These are phyloP conservation scores for Peromyscus maniculatus DNA, from an alignment of 2,113 vertebrate species.

Conservation along the genomic window DNA sequence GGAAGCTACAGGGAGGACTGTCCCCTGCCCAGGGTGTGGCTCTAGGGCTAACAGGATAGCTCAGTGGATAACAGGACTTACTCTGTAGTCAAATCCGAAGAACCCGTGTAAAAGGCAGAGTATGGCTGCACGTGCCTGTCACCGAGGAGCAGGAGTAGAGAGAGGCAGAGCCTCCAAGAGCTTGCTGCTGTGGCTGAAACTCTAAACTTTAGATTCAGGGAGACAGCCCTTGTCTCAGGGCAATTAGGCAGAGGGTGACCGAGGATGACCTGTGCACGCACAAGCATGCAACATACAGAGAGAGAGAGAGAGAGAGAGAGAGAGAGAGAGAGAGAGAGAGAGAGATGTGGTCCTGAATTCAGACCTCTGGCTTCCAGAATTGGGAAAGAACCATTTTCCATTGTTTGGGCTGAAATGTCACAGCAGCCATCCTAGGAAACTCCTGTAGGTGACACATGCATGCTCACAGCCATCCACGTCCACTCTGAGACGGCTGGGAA, in stretches of 20 bases:
- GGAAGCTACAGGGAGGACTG: not conserved
- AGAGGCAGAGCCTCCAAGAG: not conserved
- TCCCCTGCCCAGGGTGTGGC: not conserved
- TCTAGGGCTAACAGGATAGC: not conserved
- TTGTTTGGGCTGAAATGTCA: not conserved
- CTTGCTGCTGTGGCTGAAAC: no score
- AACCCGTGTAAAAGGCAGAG: not conserved
- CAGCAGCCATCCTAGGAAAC: no score
- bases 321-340: not conserved
- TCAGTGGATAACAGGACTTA: not conserved
- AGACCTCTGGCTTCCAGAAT: not conserved
- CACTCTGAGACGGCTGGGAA: not conserved
- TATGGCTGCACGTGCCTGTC: not conserved
- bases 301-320: not conserved
- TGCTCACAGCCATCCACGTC: accelerated
- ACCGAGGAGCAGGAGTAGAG: not conserved
- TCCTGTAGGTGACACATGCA: accelerated
- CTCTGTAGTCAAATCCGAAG: not conserved
- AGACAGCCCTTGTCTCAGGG: not conserved
- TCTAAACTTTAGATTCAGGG: not conserved
- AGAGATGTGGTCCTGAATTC: not conserved
- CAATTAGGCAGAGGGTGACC: not conserved
- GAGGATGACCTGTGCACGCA: not conserved
- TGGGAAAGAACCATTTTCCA: not conserved
- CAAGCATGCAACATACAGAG: no score